Evolutionary conservation across 2,113 vertebrate species (phyloP).

Genomic region (Alethe diademata): DNA sequence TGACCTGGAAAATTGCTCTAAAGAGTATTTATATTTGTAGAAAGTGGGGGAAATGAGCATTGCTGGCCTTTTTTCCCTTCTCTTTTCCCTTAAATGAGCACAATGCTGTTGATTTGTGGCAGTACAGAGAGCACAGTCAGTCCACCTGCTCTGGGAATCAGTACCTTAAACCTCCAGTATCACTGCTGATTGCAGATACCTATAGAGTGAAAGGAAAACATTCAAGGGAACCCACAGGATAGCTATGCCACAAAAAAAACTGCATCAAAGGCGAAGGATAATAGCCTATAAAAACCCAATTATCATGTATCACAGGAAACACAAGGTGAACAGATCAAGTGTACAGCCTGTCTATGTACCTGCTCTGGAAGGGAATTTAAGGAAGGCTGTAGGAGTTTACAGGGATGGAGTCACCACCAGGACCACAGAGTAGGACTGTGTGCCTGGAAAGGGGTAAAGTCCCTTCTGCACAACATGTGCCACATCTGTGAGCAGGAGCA

Average conservation of each 20-base stretch:
- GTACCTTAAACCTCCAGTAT: background rate
- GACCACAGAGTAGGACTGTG: background rate
- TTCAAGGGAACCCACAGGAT: background rate
- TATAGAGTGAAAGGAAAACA: background rate
- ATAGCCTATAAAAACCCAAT: background rate
- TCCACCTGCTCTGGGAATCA: background rate
- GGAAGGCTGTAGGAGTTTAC: background rate
- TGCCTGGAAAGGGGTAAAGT: background rate
- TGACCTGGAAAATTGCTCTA: background rate
- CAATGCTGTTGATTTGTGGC: background rate
- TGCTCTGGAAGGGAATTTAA: background rate
- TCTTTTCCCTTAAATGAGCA: background rate
- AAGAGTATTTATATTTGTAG: background rate
- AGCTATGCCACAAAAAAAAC: background rate
- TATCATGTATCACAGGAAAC: background rate
- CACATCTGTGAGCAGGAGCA: too few species aligned
- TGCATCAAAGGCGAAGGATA: background rate
- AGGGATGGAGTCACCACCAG: background rate
- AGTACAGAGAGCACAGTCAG: background rate
- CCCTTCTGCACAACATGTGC: background rate
- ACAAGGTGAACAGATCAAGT: background rate
- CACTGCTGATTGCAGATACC: background rate
- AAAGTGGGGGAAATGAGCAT: fast-evolving
- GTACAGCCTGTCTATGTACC: fast-evolving
- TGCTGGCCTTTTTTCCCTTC: background rate